phyloP scores from a whole-genome alignment of 2,888 invertebrate species.

The Aphidoletes aphidimyza region DNA sequence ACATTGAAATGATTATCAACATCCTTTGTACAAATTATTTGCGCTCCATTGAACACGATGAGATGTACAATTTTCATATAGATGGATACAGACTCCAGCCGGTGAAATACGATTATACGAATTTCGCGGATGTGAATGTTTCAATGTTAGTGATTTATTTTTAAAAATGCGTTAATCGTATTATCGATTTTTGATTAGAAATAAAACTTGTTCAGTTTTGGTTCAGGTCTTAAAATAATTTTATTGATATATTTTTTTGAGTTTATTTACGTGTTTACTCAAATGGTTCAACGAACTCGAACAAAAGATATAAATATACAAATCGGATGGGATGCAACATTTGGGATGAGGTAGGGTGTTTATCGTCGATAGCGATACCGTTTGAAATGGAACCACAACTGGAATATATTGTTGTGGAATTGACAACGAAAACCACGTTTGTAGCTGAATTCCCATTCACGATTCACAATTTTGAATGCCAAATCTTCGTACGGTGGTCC shows the following conservation, averaged over 20 bases:
- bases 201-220: too few relatives aligned
- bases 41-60: constrained; percentile 1
- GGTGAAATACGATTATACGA: not conserved
- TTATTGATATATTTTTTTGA: not conserved
- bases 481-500: constrained; percentile 99
- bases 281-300: not conserved
- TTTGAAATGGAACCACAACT: constrained; percentile 99
- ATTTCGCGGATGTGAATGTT: not conserved
- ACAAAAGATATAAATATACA: not conserved
- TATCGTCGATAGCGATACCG: constrained; percentile 92
- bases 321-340: not conserved
- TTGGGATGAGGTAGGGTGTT: constrained; percentile 43
- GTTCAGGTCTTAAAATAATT: not conserved
- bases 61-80: too few relatives aligned
- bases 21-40: not conserved
- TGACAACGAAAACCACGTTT: constrained; percentile 98
- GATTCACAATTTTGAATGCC: constrained; percentile 97
- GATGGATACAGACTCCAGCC: too few relatives aligned
- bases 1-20: too few relatives aligned
- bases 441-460: constrained; percentile 99
- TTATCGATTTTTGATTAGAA: too few relatives aligned
- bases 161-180: too few relatives aligned
- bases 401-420: constrained; percentile 99
- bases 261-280: not conserved
- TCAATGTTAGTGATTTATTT: too few relatives aligned